Evolutionary conservation across 2,888 invertebrate species (phyloP).

Genomic region (Timema cristinae): DNA sequence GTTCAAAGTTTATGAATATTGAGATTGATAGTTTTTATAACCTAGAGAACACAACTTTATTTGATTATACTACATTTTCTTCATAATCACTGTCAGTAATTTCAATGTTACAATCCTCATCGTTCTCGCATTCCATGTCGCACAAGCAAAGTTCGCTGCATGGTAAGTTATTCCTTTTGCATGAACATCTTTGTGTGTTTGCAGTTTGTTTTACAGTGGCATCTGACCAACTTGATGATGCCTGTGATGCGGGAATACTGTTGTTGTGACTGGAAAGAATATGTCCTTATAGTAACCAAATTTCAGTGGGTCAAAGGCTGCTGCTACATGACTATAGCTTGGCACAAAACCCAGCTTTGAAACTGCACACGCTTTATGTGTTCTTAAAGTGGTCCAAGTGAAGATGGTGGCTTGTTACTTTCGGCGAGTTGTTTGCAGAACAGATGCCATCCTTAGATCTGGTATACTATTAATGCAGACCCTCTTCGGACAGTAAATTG

Average conservation of each 20-base stretch:
- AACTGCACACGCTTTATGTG: slow-evolving; percentile 4
- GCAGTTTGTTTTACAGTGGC: not conserved
- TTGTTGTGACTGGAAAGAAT: not conserved
- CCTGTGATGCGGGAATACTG: not conserved
- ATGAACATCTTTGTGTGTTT: slow-evolving; percentile 8
- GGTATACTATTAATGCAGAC: slow-evolving; percentile 2
- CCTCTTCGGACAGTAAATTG: not conserved
- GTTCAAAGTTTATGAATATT: not conserved
- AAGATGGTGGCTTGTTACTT: not conserved
- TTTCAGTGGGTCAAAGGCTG: not conserved
- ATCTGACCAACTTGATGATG: slow-evolving; percentile 9
- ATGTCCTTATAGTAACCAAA: not conserved
- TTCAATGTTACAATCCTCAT: slow-evolving; percentile 2
- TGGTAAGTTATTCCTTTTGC: not conserved
- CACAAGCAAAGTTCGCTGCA: slow-evolving; percentile 4
- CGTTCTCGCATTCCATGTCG: not conserved
- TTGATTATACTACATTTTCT: not conserved
- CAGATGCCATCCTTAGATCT: slow-evolving; percentile 10
- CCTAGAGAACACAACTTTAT: not conserved
- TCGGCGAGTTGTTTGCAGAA: slow-evolving; percentile 12
- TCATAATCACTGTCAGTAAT: slow-evolving; percentile 8
- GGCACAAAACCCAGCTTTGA: slow-evolving; percentile 1
- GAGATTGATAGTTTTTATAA: not conserved
- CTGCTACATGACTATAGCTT: not conserved
- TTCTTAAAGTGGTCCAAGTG: not conserved